A percentile compares a stretch with the other conserved stretches of the same genome.
phyloP scores from a whole-genome alignment of 1,140 invertebrate species.

The Papilio dardanus region DNA sequence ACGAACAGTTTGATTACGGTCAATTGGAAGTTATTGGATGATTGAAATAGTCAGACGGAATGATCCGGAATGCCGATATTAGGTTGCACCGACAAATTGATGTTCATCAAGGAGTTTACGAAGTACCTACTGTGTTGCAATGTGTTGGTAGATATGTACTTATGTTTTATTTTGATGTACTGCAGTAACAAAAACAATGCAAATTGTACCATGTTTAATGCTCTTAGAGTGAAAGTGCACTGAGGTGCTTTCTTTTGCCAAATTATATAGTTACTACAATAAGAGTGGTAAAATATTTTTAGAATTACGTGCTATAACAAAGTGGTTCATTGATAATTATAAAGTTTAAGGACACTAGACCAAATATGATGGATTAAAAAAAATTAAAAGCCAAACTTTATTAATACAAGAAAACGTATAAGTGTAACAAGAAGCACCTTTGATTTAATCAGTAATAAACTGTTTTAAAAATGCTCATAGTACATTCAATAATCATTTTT shows the following conservation, averaged over 20 bases:
- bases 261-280: too few relatives aligned
- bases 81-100: conserved; percentile 12
- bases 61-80: conserved; percentile 20
- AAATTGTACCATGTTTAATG: neutral
- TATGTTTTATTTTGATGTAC: neutral
- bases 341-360: neutral
- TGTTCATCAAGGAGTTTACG: neutral
- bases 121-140: neutral
- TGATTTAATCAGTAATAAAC: too few relatives aligned
- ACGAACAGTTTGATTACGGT: conserved; percentile 5
- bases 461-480: too few relatives aligned
- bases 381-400: too few relatives aligned
- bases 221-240: neutral
- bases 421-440: too few relatives aligned
- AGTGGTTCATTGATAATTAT: neutral
- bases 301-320: neutral
- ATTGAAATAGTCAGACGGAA: conserved; percentile 46
- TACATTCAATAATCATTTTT: too few relatives aligned
- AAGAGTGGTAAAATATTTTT: neutral
- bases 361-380: too few relatives aligned
- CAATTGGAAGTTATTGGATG: conserved; percentile 58
- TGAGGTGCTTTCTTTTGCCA: too few relatives aligned
- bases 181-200: neutral
- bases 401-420: too few relatives aligned
- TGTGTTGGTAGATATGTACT: neutral